These are phyloP conservation scores for Coryphaenoides rupestris DNA, from an alignment of 2,113 vertebrate genomes.

Conservation along the genomic window DNA sequence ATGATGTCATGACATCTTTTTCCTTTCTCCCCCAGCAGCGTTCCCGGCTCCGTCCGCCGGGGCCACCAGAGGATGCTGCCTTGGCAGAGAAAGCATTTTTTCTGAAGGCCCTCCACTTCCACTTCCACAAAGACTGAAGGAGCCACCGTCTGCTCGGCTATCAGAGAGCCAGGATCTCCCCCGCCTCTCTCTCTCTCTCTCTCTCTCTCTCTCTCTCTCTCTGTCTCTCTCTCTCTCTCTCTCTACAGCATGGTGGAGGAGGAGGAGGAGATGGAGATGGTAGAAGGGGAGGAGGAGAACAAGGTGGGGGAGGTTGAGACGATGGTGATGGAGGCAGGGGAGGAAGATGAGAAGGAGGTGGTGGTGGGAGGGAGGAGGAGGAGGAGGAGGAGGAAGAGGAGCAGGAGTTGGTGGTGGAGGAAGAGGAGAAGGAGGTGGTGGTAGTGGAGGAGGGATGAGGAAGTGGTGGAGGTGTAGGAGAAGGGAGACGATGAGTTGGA, in stretches of 20 bases:
- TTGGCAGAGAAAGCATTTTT: slow-evolving; percentile 64
- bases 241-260: slow-evolving; percentile 2
- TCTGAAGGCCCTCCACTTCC: slow-evolving; percentile 64
- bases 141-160: slow-evolving; percentile 40
- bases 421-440: too few relatives aligned
- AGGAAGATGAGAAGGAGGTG: too few relatives aligned
- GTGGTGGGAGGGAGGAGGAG: too few relatives aligned
- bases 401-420: too few relatives aligned
- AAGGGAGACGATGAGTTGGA: too few relatives aligned
- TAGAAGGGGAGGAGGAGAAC: too few relatives aligned
- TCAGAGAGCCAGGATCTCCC: slow-evolving; percentile 56
- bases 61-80: slow-evolving; percentile 62
- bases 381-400: too few relatives aligned
- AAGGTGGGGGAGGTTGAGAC: too few relatives aligned
- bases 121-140: slow-evolving; percentile 58
- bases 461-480: too few relatives aligned
- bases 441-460: too few relatives aligned
- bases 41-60: slow-evolving; percentile 58
- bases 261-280: slow-evolving; percentile 44
- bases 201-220: neutral
- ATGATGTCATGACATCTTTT: slow-evolving; percentile 71
- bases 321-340: too few relatives aligned
- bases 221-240: slow-evolving; percentile 1
- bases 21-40: slow-evolving; percentile 74
- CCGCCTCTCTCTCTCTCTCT: slow-evolving; percentile 2